Evolutionary conservation across 2,888 invertebrate genomes (phyloP), one percentile per base, ranked within the genome.

Genomic region (Eupithecia abbreviata): DNA sequence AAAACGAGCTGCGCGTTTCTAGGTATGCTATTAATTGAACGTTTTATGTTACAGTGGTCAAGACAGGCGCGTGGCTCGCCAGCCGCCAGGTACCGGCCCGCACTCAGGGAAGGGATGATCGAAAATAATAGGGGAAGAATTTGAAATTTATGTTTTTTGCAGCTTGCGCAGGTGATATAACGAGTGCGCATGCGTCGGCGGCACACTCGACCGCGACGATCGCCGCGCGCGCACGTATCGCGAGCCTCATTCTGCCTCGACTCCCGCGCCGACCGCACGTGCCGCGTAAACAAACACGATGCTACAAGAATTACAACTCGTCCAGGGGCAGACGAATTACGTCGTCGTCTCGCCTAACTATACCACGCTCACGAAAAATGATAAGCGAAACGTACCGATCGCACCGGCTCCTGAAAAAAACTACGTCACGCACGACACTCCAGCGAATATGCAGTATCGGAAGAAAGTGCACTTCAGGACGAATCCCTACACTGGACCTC

Each of bases 381-480:
- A 96, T 47, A 95, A 95, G 82, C 86, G 93, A 85, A 89, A 95
- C 90, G 93, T 96, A 79, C 95, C 96, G 2, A 93, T 96, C 71
- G 96, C 96, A 58, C 96, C 96, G 65, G 95, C 96, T 81, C 95
- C 96, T 79, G 95, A 96, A 90, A 92, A 95, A 84, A 93, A 96
- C 82, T 95, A 93, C 82, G 93, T 93, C 18, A 94, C 92, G 72
- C 95, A 95, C 82, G 95, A 95, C 80, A 92, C 95, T 1, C 95
- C 95, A 41, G 96, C 96, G 77, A 93, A 92, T 82, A 88, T 96
- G 80, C 94, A 96, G 80, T 97, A 97, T 89, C 96, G 97, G 85
- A 96, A 97, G 85, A 97, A 97, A 91, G 97, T 97, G 86, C 97
- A 97, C 89, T 97, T 97, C 86, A 96, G 95, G 82, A 96, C 96